Percentiles rank a stretch among this genome's conserved stretches.
phyloP scores from a whole-genome alignment of 2,888 invertebrate species.

The Rhagonycha lutea region DNA sequence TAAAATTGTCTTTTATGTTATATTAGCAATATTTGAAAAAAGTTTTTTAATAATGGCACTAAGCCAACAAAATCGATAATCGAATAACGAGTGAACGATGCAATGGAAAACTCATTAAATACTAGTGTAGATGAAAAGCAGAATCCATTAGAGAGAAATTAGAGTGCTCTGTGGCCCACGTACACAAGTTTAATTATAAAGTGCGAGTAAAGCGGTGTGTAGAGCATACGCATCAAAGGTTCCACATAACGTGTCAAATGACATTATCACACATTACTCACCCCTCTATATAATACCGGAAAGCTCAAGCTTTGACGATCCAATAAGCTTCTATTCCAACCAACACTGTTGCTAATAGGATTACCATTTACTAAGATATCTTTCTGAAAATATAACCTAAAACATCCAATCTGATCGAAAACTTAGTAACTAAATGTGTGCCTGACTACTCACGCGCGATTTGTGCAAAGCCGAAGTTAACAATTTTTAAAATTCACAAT shows the following conservation, averaged over 20 bases:
- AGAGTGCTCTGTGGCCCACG: constrained; percentile 42
- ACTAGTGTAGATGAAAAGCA: constrained; percentile 47
- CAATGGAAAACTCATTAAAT: constrained; percentile 28
- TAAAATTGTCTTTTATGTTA: background rate
- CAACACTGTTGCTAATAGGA: constrained; percentile 35
- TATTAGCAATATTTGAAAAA: background rate
- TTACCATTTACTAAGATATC: constrained; percentile 30
- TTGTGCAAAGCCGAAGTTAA: background rate
- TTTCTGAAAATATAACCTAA: constrained; percentile 15
- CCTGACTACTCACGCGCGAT: background rate
- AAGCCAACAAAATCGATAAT: constrained; percentile 23
- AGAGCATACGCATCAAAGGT: constrained; percentile 40
- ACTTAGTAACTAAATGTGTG: background rate
- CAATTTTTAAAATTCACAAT: background rate
- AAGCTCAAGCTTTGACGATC: constrained; percentile 37
- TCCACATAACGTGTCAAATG: constrained; percentile 40
- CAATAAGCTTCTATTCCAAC: constrained; percentile 36
- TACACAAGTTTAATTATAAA: constrained; percentile 50
- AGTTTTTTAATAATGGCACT: constrained; percentile 1
- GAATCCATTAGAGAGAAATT: constrained; percentile 49
- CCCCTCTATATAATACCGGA: constrained; percentile 29
- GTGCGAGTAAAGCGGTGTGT: constrained; percentile 37
- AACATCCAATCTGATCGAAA: constrained; percentile 11
- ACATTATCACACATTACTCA: constrained; percentile 40
- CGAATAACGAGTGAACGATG: constrained; percentile 23